Percentiles rank a stretch among this genome's conserved stretches.
phyloP scores from a whole-genome alignment of 2,797 vertebrate genomes.

The Clarias pachynema region DNA sequence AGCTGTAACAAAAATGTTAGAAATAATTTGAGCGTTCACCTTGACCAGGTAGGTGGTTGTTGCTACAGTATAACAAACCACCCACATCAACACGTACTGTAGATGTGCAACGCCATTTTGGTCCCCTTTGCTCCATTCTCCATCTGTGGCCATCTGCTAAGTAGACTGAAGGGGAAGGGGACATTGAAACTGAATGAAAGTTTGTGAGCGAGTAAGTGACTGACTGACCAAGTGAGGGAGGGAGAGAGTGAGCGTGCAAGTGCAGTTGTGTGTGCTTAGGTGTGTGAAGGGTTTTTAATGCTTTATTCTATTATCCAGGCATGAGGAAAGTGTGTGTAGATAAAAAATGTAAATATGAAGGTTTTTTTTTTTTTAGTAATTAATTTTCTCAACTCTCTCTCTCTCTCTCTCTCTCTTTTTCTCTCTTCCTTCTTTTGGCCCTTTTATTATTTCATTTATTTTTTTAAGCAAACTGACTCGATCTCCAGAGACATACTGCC shows the following conservation, averaged over 20 bases:
- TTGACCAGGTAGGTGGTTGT: conserved; percentile 2
- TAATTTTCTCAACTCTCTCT: neutral
- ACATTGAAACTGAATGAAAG: neutral
- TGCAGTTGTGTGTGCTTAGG: neutral
- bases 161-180: conserved; percentile 34
- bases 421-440: neutral
- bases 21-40: neutral
- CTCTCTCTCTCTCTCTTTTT: neutral
- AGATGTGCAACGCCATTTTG: conserved; percentile 9
- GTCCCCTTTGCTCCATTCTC: conserved; percentile 59
- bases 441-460: neutral
- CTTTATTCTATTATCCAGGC: conserved; percentile 22
- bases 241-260: conserved; percentile 21
- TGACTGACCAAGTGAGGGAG: neutral
- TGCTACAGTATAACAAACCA: too few species aligned
- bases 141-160: conserved; percentile 66
- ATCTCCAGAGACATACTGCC: neutral
- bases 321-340: neutral
- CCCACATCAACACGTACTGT: neutral
- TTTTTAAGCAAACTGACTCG: neutral
- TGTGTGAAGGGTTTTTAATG: neutral
- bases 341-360: conserved; percentile 21
- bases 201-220: neutral
- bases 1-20: neutral
- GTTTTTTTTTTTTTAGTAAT: conserved; percentile 1